A percentile compares a stretch with the other conserved stretches of the same genome.
Evolutionary conservation across 2,797 vertebrate genomes (phyloP).

Genomic region (Tenualosa ilisha): DNA sequence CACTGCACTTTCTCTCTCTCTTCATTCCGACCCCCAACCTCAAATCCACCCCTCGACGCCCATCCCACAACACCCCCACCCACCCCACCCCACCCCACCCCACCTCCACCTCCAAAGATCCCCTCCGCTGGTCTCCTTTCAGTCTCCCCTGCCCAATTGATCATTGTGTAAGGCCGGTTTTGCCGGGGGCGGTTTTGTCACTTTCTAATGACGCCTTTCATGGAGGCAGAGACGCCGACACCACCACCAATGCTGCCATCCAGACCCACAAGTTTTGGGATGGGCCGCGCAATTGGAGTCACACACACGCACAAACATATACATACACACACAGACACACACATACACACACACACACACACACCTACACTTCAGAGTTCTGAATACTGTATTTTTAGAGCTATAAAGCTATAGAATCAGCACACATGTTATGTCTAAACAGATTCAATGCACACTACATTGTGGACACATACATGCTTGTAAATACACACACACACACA

Average conservation of each 20-base stretch:
- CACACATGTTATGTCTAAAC: too few species aligned
- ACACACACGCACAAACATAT: conserved; percentile 34
- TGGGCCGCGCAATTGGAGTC: conserved; percentile 5
- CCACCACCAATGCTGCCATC: conserved; percentile 60
- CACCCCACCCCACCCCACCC: too few species aligned
- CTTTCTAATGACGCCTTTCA: conserved; percentile 77
- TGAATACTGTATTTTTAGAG: too few species aligned
- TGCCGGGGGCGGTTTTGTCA: conserved; percentile 82
- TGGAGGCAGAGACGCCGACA: conserved; percentile 60
- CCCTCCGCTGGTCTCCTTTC: conserved; percentile 63
- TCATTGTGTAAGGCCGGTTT: conserved; percentile 76
- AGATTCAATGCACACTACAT: too few species aligned
- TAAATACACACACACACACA: neutral
- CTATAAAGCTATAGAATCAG: too few species aligned
- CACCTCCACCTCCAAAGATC: conserved; percentile 24
- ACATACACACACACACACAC: conserved; percentile 24
- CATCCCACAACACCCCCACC: too few species aligned
- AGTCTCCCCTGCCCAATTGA: conserved; percentile 72
- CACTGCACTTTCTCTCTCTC: conserved; percentile 50
- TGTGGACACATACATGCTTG: too few species aligned
- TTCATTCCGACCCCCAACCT: neutral
- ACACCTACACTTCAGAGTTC: neutral
- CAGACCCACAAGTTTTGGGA: conserved; percentile 48
- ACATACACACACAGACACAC: conserved; percentile 1
- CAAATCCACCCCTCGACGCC: conserved; percentile 14